phyloP scores from a whole-genome alignment of 2,888 invertebrate genomes.

The Selenia dentaria region DNA sequence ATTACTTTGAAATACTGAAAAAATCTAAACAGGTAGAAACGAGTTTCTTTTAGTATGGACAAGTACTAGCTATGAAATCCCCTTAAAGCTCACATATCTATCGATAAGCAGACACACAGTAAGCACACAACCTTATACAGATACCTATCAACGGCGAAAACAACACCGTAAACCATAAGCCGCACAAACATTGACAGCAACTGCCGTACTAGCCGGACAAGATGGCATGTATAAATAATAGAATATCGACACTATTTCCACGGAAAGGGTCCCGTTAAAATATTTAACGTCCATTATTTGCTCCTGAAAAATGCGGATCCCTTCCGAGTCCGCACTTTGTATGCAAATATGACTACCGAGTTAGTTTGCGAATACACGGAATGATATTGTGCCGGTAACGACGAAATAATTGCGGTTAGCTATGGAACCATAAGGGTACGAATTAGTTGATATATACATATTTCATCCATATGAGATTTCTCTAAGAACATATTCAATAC shows the following conservation, averaged over 20 bases:
- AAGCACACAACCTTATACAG: conserved; percentile 1
- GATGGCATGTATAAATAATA: conserved; percentile 55
- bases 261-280: conserved; percentile 60
- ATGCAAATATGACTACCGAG: conserved; percentile 58
- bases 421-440: too few relatives aligned
- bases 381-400: conserved; percentile 1
- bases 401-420: too few relatives aligned
- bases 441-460: too few relatives aligned
- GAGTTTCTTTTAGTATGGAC: too few relatives aligned
- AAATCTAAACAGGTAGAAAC: too few relatives aligned
- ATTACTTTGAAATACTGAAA: too few relatives aligned
- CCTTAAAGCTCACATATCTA: too few relatives aligned
- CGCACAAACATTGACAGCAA: conserved; percentile 19
- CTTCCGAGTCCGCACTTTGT: conserved; percentile 62
- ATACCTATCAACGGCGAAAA: conserved; percentile 13
- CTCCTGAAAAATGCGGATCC: conserved; percentile 61
- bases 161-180: conserved; percentile 19
- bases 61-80: too few relatives aligned
- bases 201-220: conserved; percentile 29
- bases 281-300: conserved; percentile 64
- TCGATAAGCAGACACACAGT: too few relatives aligned
- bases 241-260: conserved; percentile 58
- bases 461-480: too few relatives aligned
- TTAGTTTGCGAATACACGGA: conserved; percentile 32
- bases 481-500: too few relatives aligned